Base-by-base conservation (phyloP, 2,888 invertebrate genomes). In the Mesoligia furuncula region DNA sequence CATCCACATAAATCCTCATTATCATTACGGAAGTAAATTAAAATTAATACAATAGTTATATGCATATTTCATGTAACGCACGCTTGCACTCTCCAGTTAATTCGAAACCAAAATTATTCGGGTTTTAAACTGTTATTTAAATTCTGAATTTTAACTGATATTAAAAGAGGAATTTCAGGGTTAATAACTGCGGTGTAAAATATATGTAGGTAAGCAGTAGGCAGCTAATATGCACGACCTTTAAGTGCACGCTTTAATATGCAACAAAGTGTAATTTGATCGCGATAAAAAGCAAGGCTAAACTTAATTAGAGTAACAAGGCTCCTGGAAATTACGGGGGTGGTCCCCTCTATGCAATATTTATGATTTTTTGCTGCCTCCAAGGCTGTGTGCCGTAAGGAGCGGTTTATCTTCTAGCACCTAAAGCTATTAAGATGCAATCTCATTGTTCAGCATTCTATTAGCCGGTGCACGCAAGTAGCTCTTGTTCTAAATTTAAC, bases 361-460 rank as follows among this genome's bases (percentile, higher is more conserved):
- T 91, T 90, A 91, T 91, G 88, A 84, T 79, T 81, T 88, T 72
- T 82, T 84, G 80, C 71, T 70, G 72, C 69, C 69, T 77, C 73
- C 80, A 79, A 67, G 80, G 72, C 70, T 81, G 59, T 72, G 82
- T 78, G 74, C 74, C 42, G 77, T 83, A 85, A 87, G 83, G 76
- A 81, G 77, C 76, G 89, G 90, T 91, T 90, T 92, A 93, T 93
- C 92, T 89, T 88, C 81, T 85, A 89, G 88, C 89, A 87, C 88
- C 87, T 90, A 89, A 91, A 92, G 88, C 93, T 91, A 94, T 95
- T 94, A 91, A 94, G 93, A 95, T 94, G 92, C 92, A 92, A 94
- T 95, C 93, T 91, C 76, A 77, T 79, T 89, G 87, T 80, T 73
- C 81, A 91, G 90, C 90, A 88, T 89, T 91, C 90, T 92, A 93